Evolutionary conservation across 2,113 vertebrate species (phyloP).

Genomic region (Phaethornis superciliosus): DNA sequence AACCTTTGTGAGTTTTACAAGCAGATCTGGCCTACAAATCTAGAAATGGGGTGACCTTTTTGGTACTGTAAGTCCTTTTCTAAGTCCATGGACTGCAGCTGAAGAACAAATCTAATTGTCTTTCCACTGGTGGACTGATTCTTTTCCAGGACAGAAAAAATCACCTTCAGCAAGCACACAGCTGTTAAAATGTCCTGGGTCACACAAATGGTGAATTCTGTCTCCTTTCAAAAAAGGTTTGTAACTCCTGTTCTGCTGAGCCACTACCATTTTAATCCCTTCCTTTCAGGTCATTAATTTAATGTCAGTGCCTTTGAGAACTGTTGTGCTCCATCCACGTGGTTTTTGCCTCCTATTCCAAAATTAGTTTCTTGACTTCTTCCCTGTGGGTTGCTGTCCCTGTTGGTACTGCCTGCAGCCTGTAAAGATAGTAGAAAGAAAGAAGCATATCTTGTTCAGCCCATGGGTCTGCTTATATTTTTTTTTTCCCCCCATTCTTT

Average conservation of each 20-base stretch:
- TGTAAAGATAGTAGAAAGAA: neutral
- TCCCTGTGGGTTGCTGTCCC: neutral
- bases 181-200: slow-evolving; percentile 17
- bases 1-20: neutral
- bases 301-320: neutral
- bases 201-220: neutral
- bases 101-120: slow-evolving; percentile 10
- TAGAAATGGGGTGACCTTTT: slow-evolving; percentile 33
- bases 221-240: neutral
- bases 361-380: neutral
- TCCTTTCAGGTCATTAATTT: slow-evolving; percentile 44
- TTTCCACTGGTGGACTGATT: slow-evolving; percentile 9
- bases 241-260: neutral
- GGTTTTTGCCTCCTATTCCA: neutral
- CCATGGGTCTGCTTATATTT: neutral
- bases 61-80: slow-evolving; percentile 10
- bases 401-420: neutral
- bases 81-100: neutral
- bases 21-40: neutral
- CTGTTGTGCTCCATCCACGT: neutral
- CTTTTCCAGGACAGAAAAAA: slow-evolving; percentile 38
- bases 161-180: slow-evolving; percentile 6
- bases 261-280: neutral
- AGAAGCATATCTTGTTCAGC: neutral
- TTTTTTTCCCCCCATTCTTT: too few relatives aligned